phyloP scores from a whole-genome alignment of 2,888 invertebrate species.

The Stenoptilia bipunctidactyla region DNA sequence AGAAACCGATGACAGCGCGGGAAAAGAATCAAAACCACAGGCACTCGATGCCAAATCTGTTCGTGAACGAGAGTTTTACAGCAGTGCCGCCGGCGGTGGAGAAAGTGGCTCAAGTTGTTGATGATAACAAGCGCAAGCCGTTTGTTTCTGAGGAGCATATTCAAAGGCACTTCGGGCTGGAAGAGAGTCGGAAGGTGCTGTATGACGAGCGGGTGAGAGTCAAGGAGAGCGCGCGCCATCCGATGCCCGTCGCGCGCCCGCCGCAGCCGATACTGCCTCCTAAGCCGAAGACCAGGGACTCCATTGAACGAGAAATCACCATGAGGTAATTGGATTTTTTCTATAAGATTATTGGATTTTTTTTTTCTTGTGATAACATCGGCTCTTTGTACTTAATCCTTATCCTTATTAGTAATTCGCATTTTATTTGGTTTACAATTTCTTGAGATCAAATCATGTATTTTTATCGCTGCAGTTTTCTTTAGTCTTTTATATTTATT shows the following conservation, averaged over 20 bases:
- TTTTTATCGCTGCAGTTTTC: no score
- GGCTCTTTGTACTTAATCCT: no score
- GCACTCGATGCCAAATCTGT: constrained; percentile 63
- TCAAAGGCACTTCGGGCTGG: constrained; percentile 57
- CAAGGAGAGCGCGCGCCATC: constrained; percentile 23
- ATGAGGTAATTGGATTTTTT: constrained; percentile 55
- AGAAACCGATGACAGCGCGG: constrained; percentile 34
- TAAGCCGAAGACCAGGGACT: constrained; percentile 51
- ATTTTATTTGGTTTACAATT: no score
- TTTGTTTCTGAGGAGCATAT: constrained; percentile 61
- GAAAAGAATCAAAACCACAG: constrained; percentile 36
- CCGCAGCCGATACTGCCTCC: constrained; percentile 45
- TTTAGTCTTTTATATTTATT: no score
- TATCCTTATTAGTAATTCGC: no score
- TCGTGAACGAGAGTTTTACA: constrained; percentile 40
- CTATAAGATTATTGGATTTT: background rate
- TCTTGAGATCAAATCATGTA: no score
- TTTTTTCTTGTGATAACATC: no score
- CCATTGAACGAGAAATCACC: constrained; percentile 59
- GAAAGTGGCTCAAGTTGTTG: constrained; percentile 33
- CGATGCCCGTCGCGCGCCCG: constrained; percentile 21
- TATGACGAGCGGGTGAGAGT: constrained; percentile 35
- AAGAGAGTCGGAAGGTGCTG: constrained; percentile 50
- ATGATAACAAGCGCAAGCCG: constrained; percentile 50
- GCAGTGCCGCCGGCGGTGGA: constrained; percentile 21